Conservation (phyloP, 2,797 vertebrate species). For the Echeneis naucrates region DNA sequence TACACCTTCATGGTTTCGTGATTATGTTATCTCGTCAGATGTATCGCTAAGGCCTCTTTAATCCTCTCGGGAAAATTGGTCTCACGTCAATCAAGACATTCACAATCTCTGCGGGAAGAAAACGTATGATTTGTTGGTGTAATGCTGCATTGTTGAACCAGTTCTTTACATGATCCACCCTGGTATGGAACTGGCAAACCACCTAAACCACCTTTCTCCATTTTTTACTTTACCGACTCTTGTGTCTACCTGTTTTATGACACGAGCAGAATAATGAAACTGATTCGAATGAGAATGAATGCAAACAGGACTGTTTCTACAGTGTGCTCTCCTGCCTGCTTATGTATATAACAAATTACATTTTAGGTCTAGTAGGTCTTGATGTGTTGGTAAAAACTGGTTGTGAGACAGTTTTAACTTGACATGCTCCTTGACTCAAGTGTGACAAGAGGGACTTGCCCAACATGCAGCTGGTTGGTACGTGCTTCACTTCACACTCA, state of each 20-base stretch:
- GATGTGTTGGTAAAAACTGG: constrained; percentile 27
- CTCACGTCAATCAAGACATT: constrained; percentile 40
- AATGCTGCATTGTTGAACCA: constrained; percentile 17
- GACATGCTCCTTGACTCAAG: constrained; percentile 43
- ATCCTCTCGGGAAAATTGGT: constrained; percentile 47
- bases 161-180: constrained; percentile 22
- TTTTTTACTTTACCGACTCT: constrained; percentile 45
- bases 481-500: constrained; percentile 73
- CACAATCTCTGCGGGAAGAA: constrained; percentile 27
- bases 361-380: constrained; percentile 20
- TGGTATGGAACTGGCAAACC: constrained; percentile 17
- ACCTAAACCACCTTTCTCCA: constrained; percentile 26
- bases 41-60: constrained; percentile 34
- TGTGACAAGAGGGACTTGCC: constrained; percentile 64
- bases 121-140: background rate
- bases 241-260: background rate
- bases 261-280: constrained; percentile 15
- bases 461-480: constrained; percentile 55
- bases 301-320: background rate
- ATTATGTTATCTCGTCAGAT: constrained; percentile 31
- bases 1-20: constrained; percentile 41
- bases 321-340: background rate
- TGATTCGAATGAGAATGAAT: background rate
- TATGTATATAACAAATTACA: background rate
- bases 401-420: constrained; percentile 32